Evolutionary conservation across 2,113 vertebrate species (phyloP), one percentile per base, ranked within the genome.

Genomic region (Xenopus laevis): DNA sequence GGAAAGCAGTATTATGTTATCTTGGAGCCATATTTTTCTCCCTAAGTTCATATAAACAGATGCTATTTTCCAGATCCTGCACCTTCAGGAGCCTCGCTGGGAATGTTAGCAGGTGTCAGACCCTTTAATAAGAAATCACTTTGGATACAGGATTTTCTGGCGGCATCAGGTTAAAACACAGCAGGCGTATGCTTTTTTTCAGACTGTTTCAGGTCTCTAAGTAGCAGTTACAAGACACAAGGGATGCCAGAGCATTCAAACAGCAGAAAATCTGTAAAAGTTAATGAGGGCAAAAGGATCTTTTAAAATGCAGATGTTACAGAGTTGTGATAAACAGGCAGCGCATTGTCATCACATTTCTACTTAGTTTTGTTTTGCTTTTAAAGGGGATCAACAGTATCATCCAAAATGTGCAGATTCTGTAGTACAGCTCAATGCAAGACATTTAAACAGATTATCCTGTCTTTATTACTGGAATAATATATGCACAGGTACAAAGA

Each of bases 51-150:
- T 20, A 5, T 16, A 16, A 40, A 64, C 71, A 72, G 71, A 47
- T 72, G 50, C 61, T 23, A 18, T 47, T 65, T 72, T 72, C 60
- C 46, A 50, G 15, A 33, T 13, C 2, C 17, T 30, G 60, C 46
- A 55, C 16, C 30, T 72, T n/a, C 9, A 64, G 13, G 18, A 27
- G 21, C 10, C 45, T 12, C 44, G 1, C 52, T 66, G 53, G 21
- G 63, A 66, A 60, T 55, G 20, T 11, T 13, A 45, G 33, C 61
- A 65, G 18, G 52, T 73, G 71, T 66, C 10, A 65, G 17, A 57
- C 17, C 4, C 50, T 72, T 23, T 21, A 50, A 46, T 63, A 72
- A 44, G 11, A 13, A 63, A 50, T 50, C 11, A 16, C 27, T 21
- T 13, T 44, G 13, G 52, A 73, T 57, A 40, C n/a, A 16, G 27